A percentile compares a stretch with the other conserved stretches of the same genome.
These are phyloP conservation scores for Trididemnum clinides DNA, from an alignment of 23 tunicate genomes.

Conservation along the genomic window DNA sequence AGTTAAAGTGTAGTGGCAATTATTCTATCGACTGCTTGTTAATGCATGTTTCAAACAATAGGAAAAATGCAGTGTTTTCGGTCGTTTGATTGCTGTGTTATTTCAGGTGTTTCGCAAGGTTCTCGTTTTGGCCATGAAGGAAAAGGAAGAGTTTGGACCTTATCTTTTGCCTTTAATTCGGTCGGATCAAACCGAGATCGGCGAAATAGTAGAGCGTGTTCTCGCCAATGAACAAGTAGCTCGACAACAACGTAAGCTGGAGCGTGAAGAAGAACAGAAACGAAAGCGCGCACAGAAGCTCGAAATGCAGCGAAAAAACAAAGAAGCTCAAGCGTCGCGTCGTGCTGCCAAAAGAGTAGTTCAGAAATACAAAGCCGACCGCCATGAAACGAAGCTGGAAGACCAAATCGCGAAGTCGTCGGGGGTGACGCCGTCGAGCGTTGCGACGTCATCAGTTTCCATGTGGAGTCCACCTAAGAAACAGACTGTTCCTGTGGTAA, in stretches of 20 bases:
- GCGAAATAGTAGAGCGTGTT: constrained; percentile 49
- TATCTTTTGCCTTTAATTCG: constrained; percentile 43
- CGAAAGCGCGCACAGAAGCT: constrained; percentile 24
- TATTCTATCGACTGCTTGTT: too few relatives aligned
- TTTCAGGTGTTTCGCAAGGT: constrained; percentile 50
- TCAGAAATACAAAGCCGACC: background rate
- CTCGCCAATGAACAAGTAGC: constrained; percentile 47
- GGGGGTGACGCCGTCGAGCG: background rate
- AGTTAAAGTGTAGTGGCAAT: too few relatives aligned
- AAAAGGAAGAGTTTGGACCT: constrained; percentile 19
- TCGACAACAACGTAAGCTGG: constrained; percentile 30
- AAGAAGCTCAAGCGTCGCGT: constrained; percentile 9
- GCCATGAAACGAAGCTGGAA: constrained; percentile 1
- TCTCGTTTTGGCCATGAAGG: constrained; percentile 19
- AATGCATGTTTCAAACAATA: too few relatives aligned
- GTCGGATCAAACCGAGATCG: constrained; percentile 39
- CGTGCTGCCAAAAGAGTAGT: constrained; percentile 16
- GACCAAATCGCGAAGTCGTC: background rate
- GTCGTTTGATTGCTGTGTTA: too few relatives aligned
- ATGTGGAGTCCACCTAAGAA: constrained; percentile 37
- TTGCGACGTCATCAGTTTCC: background rate
- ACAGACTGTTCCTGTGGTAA: background rate
- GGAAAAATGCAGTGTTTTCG: too few relatives aligned
- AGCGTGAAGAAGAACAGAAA: constrained; percentile 41
- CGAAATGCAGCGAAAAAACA: constrained; percentile 13